These are phyloP conservation scores for Tympanuchus pallidicinctus DNA, from an alignment of 2,113 vertebrate genomes.

Conservation along the genomic window DNA sequence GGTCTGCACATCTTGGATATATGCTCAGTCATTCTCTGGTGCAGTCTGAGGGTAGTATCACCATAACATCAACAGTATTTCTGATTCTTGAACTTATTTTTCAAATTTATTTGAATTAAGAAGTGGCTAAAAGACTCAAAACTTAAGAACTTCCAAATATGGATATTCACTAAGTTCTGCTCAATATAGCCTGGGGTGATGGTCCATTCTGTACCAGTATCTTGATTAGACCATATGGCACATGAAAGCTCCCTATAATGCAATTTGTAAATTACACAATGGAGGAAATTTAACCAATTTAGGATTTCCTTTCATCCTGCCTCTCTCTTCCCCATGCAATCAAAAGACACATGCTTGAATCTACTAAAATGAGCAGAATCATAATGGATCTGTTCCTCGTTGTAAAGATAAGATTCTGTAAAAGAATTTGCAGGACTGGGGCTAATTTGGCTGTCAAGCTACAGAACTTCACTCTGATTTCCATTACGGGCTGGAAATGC, in stretches of 20 bases:
- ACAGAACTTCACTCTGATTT: neutral
- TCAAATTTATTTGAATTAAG: neutral
- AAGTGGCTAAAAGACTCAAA: neutral
- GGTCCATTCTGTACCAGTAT: neutral
- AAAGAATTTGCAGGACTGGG: neutral
- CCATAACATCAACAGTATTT: neutral
- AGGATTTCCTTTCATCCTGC: constrained; percentile 29
- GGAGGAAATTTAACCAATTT: neutral
- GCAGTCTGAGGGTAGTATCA: neutral
- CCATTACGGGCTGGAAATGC: neutral
- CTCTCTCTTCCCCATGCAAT: neutral
- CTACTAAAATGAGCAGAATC: neutral
- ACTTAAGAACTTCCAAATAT: neutral
- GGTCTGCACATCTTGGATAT: neutral
- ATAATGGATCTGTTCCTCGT: neutral
- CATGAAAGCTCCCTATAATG: neutral
- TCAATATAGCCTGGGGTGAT: neutral
- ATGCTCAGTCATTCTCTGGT: neutral
- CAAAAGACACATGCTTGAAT: neutral
- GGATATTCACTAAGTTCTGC: neutral
- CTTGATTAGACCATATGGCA: neutral
- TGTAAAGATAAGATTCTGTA: neutral
- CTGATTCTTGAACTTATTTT: neutral
- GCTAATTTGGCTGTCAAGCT: neutral
- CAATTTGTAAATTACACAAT: neutral